A percentile compares a stretch with the other conserved stretches of the same genome.
Evolutionary conservation across 2,113 vertebrate genomes (phyloP).

Genomic region (Panthera tigris): DNA sequence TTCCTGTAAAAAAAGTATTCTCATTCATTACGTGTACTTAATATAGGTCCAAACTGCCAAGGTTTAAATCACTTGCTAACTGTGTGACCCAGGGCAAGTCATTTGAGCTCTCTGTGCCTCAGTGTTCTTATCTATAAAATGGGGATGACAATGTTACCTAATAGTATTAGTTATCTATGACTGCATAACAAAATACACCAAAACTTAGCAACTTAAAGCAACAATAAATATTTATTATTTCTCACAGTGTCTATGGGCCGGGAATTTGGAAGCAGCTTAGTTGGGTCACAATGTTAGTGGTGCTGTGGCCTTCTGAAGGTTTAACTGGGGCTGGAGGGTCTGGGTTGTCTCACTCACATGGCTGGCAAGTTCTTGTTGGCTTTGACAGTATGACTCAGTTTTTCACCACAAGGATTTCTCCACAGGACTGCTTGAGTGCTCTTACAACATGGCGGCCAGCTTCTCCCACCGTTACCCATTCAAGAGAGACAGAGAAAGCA

Average conservation of each 20-base stretch:
- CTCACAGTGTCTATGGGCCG: neutral
- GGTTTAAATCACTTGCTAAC: neutral
- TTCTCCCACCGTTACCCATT: neutral
- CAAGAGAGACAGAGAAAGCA: neutral
- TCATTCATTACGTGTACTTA: neutral
- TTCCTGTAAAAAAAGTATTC: neutral
- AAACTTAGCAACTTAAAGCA: neutral
- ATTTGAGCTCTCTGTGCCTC: neutral
- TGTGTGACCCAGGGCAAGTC: neutral
- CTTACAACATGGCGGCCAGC: neutral
- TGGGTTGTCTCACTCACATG: neutral
- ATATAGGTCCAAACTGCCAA: neutral
- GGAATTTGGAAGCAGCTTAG: neutral
- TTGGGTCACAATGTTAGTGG: neutral
- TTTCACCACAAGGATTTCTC: neutral
- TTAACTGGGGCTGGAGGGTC: neutral
- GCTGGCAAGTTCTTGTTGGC: neutral
- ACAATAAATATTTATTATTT: neutral
- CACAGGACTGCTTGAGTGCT: neutral
- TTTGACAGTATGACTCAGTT: neutral
- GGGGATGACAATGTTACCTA: neutral
- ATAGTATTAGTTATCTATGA: neutral
- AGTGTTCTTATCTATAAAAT: neutral
- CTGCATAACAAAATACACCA: neutral
- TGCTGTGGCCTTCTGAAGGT: neutral